Base-by-base conservation (phyloP, 1,140 invertebrate species). In the Leptinotarsa undecemlineata region DNA sequence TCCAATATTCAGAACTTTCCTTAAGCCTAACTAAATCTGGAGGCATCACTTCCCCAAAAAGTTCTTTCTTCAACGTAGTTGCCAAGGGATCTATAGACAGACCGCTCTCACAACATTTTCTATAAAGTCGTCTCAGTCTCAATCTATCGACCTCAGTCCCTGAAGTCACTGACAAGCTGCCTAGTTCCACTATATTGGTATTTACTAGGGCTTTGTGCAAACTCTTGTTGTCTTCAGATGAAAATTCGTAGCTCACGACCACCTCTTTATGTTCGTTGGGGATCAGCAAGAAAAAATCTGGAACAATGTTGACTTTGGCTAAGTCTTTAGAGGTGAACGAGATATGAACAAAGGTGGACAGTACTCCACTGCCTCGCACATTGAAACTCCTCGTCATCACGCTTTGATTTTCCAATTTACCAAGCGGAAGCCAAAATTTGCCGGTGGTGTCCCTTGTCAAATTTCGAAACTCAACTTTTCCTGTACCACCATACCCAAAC, bases 401-500 rank as follows among this genome's bases (percentile, higher is more conserved):
- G 62, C 83, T 83, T 63, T 81, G 84, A 8, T 83, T 81, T 74
- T 85, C 85, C 8, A 89, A 74, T 74, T 83, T 85, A 42, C 88
- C 87, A 11, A 89, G 76, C 1, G 86, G 86, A 20, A 88, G 76
- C 86, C 86, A 88, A 79, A 86, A 84, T 81, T 86, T 86, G 47
- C 84, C 86, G 23, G 81, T 84, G n/a, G 85, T 85, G 69, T 88
- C 87, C 82, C 87, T 87, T 42, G 85, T 82, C 6, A 85, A 82
- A 79, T 87, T 84, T 6, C 80, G 81, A 61, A 88, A 85, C 72
- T 87, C 85, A 3, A 87, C 77, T 80, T 84, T 86, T 23, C 83
- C 81, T 71, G 78, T 83, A 14, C 88, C 88, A 17, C 88, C 88
- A 76, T 88, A 88, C 19, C 87, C 88, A 76, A 83, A 87, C 19